Conservation (phyloP, 1,140 invertebrate genomes). For the Penaeus chinensis region DNA sequence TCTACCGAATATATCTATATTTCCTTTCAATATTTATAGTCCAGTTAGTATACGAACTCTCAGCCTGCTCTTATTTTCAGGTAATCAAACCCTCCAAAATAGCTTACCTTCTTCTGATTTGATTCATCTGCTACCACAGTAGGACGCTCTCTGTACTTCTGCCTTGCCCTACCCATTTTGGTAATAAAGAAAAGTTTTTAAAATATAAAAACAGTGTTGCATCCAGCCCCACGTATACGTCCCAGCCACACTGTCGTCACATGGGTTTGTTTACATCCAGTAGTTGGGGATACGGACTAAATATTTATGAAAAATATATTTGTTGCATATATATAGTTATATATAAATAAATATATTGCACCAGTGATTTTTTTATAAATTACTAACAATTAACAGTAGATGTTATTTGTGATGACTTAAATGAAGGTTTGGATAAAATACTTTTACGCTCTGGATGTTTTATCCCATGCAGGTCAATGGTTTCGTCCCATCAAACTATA, state of each 20-base stretch:
- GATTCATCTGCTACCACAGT: constrained; percentile 33
- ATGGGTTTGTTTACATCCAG: constrained; percentile 32
- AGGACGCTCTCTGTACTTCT: constrained; percentile 32
- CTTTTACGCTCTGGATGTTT: no score
- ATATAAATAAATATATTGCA: not conserved
- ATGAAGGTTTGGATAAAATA: no score
- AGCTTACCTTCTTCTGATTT: constrained; percentile 41
- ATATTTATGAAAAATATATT: not conserved
- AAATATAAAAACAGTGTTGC: not conserved
- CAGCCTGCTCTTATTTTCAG: not conserved
- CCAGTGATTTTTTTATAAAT: no score
- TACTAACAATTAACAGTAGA: no score
- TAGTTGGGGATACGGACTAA: not conserved
- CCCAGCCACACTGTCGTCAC: not conserved
- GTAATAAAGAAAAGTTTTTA: not conserved
- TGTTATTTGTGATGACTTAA: no score
- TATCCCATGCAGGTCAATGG: no score
- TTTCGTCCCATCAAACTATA: no score
- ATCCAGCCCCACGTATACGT: no score
- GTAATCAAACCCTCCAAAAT: not conserved
- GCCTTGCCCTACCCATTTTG: constrained; percentile 42
- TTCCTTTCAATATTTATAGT: no score
- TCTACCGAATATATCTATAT: no score
- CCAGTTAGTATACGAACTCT: no score
- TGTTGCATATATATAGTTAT: not conserved